Conservation (phyloP, 2,113 vertebrate genomes). For the Paratilapia polleni region DNA sequence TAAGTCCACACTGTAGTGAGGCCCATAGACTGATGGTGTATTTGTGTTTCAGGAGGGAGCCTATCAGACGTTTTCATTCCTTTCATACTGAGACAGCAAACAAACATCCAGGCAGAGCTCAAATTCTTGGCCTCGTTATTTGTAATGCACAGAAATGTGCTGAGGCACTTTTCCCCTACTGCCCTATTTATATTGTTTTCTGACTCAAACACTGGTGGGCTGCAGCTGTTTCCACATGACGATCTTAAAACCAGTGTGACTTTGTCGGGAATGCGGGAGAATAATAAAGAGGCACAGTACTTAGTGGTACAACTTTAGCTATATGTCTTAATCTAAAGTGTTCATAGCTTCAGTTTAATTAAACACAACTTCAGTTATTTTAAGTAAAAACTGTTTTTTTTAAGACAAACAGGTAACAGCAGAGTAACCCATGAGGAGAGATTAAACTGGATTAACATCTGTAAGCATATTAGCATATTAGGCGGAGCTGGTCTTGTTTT, state of each 20-base stretch:
- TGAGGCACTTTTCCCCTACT: constrained; percentile 16
- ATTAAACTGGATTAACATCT: neutral
- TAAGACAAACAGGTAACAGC: neutral
- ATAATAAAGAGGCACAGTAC: neutral
- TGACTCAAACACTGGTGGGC: neutral
- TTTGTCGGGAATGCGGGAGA: neutral
- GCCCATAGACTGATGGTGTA: neutral
- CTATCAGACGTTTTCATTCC: neutral
- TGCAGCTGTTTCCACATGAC: constrained; percentile 8
- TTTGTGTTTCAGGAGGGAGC: neutral
- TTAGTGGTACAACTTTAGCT: neutral
- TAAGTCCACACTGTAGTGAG: neutral
- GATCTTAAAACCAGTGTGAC: neutral
- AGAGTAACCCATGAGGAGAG: neutral
- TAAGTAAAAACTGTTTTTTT: neutral
- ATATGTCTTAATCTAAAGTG: neutral
- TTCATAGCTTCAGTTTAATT: neutral
- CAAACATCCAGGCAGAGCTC: constrained; percentile 15
- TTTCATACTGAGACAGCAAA: neutral
- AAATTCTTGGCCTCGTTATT: constrained; percentile 39
- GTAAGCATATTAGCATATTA: neutral
- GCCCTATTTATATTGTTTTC: constrained; percentile 14
- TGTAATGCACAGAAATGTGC: constrained; percentile 45
- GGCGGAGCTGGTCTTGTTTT: neutral
- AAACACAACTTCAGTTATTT: neutral